Evolutionary conservation across 2,888 invertebrate species (phyloP), one percentile per base, ranked within the genome.

Genomic region (Lutraria lutraria): DNA sequence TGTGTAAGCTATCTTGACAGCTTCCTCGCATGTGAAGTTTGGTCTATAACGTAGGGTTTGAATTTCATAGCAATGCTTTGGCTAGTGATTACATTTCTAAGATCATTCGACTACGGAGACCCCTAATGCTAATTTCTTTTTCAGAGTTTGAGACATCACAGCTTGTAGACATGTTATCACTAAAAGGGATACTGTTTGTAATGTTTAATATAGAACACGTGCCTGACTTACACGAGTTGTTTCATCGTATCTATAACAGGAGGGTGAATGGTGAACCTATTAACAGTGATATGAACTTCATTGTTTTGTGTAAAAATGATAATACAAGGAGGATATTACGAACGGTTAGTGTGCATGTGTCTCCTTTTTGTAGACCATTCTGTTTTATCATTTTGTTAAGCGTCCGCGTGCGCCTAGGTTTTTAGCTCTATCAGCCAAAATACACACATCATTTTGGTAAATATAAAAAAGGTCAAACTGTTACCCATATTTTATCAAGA

Each of bases 171-270:
- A 43, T 56, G 43, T 31, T 90, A 19, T 90, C 90, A 34, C 60
- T 60, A 31, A 53, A 88, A 16, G 86, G 86, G 8, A 63, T 90
- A 21, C 53, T 88, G 34, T 86, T 88, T 76, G 68, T 60, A 13
- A 83, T 88, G 53, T 90, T 86, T 52, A 88, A 90, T 43, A 80
- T 88, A 16, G 90, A 90, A 68, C 63, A 81, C 19, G 81, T 86
- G 0, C 3, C 21, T 3, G 84, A 90, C 29, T 31, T 90, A 8
- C 83, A 86, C n/a, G 19, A 68, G 13, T 43, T 86, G 19, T 31
- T 90, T 10, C 72, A 76, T 8, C 31, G 76, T 15, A 86, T 86
- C 31, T 90, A 90, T 76, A 29, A 84, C 15, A 72, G 54, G 12
- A 88, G 86, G 1, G 81, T 88, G 4, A 34, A 76, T 15, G 31